phyloP scores from a whole-genome alignment of 2,797 vertebrate species.

The Danio choprae region DNA sequence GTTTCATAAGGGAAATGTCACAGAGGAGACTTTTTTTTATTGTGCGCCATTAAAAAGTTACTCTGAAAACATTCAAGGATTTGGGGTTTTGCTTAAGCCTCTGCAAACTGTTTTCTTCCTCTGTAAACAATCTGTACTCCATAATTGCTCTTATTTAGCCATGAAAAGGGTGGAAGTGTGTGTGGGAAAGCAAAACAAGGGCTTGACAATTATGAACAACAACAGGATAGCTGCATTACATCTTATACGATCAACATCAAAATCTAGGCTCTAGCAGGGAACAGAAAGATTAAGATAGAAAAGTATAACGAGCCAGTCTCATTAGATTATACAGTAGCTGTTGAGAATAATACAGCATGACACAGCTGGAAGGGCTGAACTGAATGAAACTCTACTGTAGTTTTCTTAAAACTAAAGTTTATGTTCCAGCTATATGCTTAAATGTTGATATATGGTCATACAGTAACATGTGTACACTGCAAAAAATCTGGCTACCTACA shows the following conservation, averaged over 20 bases:
- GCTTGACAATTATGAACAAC: neutral
- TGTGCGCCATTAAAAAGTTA: neutral
- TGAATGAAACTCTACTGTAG: neutral
- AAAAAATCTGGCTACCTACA: too few relatives aligned
- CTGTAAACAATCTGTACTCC: neutral
- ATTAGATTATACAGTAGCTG: conserved; percentile 1
- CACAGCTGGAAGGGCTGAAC: neutral
- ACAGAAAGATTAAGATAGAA: conserved; percentile 9
- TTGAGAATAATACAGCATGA: conserved; percentile 13
- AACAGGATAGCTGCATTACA: conserved; percentile 1
- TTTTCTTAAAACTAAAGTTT: neutral
- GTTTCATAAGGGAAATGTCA: neutral
- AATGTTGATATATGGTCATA: neutral
- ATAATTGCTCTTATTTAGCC: neutral
- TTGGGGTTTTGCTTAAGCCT: neutral
- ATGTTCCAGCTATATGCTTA: neutral
- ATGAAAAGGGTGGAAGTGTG: neutral
- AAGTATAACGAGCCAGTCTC: conserved; percentile 11
- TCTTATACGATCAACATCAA: conserved; percentile 13
- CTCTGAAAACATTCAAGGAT: neutral
- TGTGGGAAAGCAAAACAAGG: neutral
- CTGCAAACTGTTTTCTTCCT: neutral
- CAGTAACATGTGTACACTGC: too few relatives aligned
- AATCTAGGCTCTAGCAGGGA: neutral
- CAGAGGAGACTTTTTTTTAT: neutral